These are phyloP conservation scores for Puma concolor DNA, from an alignment of 2,113 vertebrate genomes.

Conservation along the genomic window DNA sequence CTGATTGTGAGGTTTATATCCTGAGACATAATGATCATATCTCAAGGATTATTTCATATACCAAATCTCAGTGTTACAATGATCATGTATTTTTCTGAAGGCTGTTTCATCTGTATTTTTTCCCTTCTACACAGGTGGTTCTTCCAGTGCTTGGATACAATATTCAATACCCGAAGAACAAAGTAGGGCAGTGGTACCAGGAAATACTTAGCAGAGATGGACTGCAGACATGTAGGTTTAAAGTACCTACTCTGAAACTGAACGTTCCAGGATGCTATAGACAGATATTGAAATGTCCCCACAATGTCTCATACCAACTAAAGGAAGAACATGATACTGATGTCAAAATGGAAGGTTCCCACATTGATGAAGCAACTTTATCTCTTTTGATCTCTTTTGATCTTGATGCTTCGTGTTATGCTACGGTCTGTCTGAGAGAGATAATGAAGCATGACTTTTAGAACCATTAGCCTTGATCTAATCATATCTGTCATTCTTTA, in stretches of 20 bases:
- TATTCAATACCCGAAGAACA: conserved; percentile 92
- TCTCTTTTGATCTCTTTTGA: conserved; percentile 91
- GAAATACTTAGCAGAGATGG: conserved; percentile 88
- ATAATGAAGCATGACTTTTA: conserved; percentile 94
- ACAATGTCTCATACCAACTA: conserved; percentile 88
- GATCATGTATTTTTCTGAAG: not conserved
- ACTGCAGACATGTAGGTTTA: conserved; percentile 89
- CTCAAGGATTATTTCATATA: not conserved
- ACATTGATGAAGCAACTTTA: not conserved
- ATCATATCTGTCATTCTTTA: not conserved
- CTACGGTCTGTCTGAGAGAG: conserved; percentile 94
- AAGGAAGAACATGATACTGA: conserved; percentile 58
- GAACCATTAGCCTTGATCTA: not conserved
- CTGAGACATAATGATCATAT: not conserved
- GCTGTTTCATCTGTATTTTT: not conserved
- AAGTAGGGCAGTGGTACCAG: conserved; percentile 90
- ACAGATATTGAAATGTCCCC: conserved; percentile 90
- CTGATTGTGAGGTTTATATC: not conserved
- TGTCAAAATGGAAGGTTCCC: conserved; percentile 44
- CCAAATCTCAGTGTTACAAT: not conserved
- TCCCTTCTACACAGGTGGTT: conserved; percentile 89
- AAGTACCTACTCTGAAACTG: conserved; percentile 90
- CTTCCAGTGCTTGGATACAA: conserved; percentile 95
- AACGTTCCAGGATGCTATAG: conserved; percentile 96
- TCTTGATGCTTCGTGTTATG: conserved; percentile 95